Percentiles rank a stretch among this genome's conserved stretches.
phyloP scores from a whole-genome alignment of 2,797 vertebrate species.

The Lacerta agilis region DNA sequence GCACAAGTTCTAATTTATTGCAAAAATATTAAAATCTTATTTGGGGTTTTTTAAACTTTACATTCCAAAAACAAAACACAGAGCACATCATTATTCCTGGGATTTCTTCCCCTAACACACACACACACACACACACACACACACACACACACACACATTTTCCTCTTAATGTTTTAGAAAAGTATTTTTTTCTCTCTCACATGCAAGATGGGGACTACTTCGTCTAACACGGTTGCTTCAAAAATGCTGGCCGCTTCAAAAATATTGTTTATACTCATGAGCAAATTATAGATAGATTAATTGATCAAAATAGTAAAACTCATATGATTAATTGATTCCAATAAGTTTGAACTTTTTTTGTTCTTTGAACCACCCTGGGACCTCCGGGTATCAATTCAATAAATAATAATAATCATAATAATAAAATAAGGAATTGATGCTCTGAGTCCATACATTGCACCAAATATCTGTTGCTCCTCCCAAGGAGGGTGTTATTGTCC shows the following conservation, averaged over 20 bases:
- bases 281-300: neutral
- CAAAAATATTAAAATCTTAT: neutral
- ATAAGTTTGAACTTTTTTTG: too few relatives aligned
- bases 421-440: neutral
- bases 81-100: neutral
- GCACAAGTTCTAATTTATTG: neutral
- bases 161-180: neutral
- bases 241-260: neutral
- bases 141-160: too few relatives aligned
- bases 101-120: too few relatives aligned
- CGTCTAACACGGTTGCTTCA: neutral
- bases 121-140: neutral
- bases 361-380: too few relatives aligned
- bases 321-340: neutral
- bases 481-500: neutral
- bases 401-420: too few relatives aligned
- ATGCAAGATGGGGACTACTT: too few relatives aligned
- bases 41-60: neutral
- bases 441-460: neutral
- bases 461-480: neutral
- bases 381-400: too few relatives aligned
- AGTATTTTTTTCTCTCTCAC: neutral
- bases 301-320: neutral
- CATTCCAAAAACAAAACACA: neutral
- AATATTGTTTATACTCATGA: neutral